Percentiles rank a stretch among this genome's conserved stretches.
These are phyloP conservation scores for Lagocephalus sceleratus DNA, from an alignment of 2,797 vertebrate genomes.

Conservation along the genomic window DNA sequence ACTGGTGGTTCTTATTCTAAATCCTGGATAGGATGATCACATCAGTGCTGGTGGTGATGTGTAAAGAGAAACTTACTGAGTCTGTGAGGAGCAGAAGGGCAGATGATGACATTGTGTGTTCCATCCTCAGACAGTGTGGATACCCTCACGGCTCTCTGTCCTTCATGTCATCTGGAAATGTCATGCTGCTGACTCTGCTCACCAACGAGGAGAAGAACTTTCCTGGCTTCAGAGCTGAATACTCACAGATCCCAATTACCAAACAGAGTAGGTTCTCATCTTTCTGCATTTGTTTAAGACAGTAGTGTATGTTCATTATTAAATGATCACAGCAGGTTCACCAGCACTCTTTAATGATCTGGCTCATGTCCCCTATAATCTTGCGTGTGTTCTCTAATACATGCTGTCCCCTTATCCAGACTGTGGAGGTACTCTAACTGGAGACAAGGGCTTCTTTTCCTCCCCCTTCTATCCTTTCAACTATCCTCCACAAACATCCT, in stretches of 20 bases:
- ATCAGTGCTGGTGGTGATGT: not conserved
- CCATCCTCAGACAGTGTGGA: slow-evolving; percentile 82
- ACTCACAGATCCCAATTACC: slow-evolving; percentile 80
- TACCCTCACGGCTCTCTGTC: slow-evolving; percentile 80
- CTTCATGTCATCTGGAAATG: slow-evolving; percentile 88
- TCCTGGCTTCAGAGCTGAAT: slow-evolving; percentile 85
- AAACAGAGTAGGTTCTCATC: slow-evolving; percentile 56
- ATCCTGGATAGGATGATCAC: not conserved
- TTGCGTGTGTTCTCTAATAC: not conserved
- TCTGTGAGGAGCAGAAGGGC: not conserved
- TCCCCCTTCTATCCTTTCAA: slow-evolving; percentile 86
- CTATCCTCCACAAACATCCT: slow-evolving; percentile 80
- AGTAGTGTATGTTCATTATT: not conserved
- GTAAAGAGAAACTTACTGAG: no score
- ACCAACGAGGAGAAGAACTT: slow-evolving; percentile 81
- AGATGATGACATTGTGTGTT: not conserved
- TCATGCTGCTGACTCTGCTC: slow-evolving; percentile 84
- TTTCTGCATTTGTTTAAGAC: not conserved
- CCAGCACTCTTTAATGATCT: no score
- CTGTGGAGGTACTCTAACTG: slow-evolving; percentile 78
- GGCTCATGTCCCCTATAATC: not conserved
- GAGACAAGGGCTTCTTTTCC: slow-evolving; percentile 71
- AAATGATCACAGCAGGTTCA: no score
- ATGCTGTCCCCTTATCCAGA: slow-evolving; percentile 56
- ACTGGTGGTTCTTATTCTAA: no score